Percentiles rank a stretch among this genome's conserved stretches.
phyloP scores from a whole-genome alignment of 2,797 vertebrate species.

The Catamblyrhynchus diadema region DNA sequence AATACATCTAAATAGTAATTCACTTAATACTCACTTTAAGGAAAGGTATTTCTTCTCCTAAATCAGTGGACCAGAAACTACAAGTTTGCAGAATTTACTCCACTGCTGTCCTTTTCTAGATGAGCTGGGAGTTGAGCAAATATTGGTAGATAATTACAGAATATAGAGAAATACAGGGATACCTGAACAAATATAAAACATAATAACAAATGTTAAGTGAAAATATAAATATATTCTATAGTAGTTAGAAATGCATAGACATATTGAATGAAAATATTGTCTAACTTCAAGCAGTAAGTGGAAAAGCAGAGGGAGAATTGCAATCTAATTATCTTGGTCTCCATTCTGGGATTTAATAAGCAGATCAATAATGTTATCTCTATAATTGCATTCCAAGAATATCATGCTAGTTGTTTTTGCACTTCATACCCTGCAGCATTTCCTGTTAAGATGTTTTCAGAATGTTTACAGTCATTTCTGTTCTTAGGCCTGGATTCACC shows the following conservation, averaged over 20 bases:
- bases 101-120: neutral
- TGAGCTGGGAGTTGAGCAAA: neutral
- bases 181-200: neutral
- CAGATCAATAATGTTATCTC: constrained; percentile 20
- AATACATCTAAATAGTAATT: neutral
- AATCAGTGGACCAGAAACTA: neutral
- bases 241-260: neutral
- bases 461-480: constrained; percentile 47
- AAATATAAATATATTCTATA: neutral
- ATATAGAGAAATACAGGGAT: neutral
- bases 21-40: neutral
- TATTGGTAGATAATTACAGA: neutral
- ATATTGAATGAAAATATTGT: neutral
- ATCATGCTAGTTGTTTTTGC: constrained; percentile 19
- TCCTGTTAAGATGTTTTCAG: constrained; percentile 38
- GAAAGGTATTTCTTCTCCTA: neutral
- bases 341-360: constrained; percentile 2
- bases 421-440: constrained; percentile 35
- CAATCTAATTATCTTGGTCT: neutral
- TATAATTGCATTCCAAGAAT: constrained; percentile 30
- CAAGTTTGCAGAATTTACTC: neutral
- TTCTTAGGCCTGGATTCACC: constrained; percentile 48
- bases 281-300: neutral
- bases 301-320: neutral
- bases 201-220: neutral